Conservation (phyloP, 1,140 invertebrate species). For the Ceratina calcarata region DNA sequence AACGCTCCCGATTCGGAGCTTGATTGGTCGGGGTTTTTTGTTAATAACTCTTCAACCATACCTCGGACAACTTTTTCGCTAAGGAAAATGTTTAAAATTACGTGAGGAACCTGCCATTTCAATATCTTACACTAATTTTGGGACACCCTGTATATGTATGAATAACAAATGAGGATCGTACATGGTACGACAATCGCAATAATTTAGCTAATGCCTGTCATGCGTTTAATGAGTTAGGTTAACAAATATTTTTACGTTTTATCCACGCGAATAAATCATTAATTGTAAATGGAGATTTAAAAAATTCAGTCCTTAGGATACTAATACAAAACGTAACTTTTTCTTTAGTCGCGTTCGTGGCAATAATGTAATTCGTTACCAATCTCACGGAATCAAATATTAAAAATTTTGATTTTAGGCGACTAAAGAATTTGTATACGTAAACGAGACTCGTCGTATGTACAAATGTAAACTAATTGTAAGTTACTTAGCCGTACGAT, state of each 20-base stretch:
- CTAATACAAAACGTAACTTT: not conserved
- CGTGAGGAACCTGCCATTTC: too few relatives aligned
- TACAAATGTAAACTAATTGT: constrained; percentile 29
- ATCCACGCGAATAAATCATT: not conserved
- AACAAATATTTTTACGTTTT: constrained; percentile 10
- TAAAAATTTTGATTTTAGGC: not conserved
- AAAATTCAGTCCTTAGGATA: not conserved
- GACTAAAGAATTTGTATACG: too few relatives aligned
- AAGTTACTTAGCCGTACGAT: not conserved
- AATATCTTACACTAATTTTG: too few relatives aligned
- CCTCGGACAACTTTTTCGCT: too few relatives aligned
- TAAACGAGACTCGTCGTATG: not conserved
- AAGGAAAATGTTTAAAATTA: too few relatives aligned
- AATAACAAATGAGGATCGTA: not conserved
- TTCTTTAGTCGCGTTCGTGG: constrained; percentile 29
- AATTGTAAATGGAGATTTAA: not conserved
- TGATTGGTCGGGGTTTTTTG: too few relatives aligned
- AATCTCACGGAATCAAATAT: not conserved
- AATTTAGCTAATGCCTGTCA: constrained; percentile 18
- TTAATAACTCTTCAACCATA: too few relatives aligned
- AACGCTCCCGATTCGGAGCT: too few relatives aligned
- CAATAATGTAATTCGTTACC: constrained; percentile 29
- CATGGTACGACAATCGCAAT: constrained; percentile 26
- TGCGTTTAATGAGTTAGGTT: not conserved
- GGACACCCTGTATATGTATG: too few relatives aligned